Base-by-base conservation (phyloP, 2,113 vertebrate genomes). In the Setophaga kirtlandii region DNA sequence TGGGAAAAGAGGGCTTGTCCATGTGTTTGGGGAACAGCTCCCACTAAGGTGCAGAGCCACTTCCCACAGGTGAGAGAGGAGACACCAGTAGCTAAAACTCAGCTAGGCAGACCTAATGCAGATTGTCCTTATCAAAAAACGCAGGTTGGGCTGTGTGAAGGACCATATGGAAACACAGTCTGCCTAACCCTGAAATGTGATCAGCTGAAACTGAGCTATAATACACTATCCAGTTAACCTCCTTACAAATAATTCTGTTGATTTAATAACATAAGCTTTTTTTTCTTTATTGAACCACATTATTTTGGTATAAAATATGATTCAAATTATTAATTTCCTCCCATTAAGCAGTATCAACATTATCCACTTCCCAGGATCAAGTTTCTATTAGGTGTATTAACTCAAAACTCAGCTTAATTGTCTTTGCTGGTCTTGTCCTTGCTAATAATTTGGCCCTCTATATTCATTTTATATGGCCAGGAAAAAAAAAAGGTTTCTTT, bases 281-380 rank as follows among this genome's bases (percentile, higher is more conserved):
- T 95, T 95, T 95, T 85, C 46, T 90, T 88, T 73, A 69, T 55
- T 88, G 79, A 90, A 55, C 42, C 14, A 69, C 50, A 80, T 85
- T 90, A 65, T 73, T 93, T 85, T 62, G n/a, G 67, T 33, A 90
- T 30, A 77, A 83, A 93, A 90, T 83, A 88, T n/a, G 10, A 90
- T 77, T 77, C 21, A 88, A 88, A 94, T 94, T 92, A 88, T 96
- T 94, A 59, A 86, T 92, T 90, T 95, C 88, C 90, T 92, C 79
- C 52, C 46, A 92, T 95, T 93, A 93, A 55, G 46, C 33, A 63
- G 7, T 76, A 95, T 65, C 59, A 88, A 63, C 64, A 47, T 90
- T 86, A 86, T 74, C 73, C 1, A 0, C 52, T 94, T 76, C 64
- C 73, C 90, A 88, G 44, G 82, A 85, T 68, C 67, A 90, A 83